Base-by-base conservation (phyloP, 2,113 vertebrate species). In the Mobula birostris region DNA sequence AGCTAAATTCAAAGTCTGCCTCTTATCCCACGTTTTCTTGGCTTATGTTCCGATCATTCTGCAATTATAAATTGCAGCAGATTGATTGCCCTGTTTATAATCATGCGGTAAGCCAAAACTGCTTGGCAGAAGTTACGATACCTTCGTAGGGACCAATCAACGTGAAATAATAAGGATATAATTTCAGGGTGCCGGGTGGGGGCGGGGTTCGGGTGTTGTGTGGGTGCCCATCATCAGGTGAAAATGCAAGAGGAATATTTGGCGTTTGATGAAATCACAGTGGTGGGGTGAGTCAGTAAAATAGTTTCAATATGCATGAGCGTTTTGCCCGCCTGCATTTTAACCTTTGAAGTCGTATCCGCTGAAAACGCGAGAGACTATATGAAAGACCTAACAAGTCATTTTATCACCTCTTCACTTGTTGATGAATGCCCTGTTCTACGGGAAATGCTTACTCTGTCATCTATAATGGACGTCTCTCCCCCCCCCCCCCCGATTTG, bases 371-470 rank as follows among this genome's bases (percentile, higher is more conserved):
- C 63, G 85, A 88, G 56, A 87, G 85, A 88, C 85, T 58, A 87
- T 87, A 66, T n/a, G 58, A 88, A 32, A 88, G 85, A 88, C 85
- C 96, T 96, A 95, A 96, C 96, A 96, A 95, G 95, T 96, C 94
- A 94, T 94, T 95, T 94, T 94, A 95, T 96, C 95, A 95, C 94
- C 94, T 94, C 94, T 94, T 94, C 95, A 94, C 95, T 94, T 95
- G 94, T 90, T 95, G 94, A 95, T 95, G 95, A 87, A 95, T 95
- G 94, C 95, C 95, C 95, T 96, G 27, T 56, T n/a, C 58, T n/a
- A 87, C 12, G 83, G 58, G 83, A 87, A 58, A 87, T 29, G 56
- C 56, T 61, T 77, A 94, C 95, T 95, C 48, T 92, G 83, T 95
- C 80, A 95, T 95, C 94, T 96, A 96, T 96, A 95, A 95, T 66